Evolutionary conservation across 2,888 invertebrate species (phyloP).

Genomic region (Mesorhabditis spiculigera): DNA sequence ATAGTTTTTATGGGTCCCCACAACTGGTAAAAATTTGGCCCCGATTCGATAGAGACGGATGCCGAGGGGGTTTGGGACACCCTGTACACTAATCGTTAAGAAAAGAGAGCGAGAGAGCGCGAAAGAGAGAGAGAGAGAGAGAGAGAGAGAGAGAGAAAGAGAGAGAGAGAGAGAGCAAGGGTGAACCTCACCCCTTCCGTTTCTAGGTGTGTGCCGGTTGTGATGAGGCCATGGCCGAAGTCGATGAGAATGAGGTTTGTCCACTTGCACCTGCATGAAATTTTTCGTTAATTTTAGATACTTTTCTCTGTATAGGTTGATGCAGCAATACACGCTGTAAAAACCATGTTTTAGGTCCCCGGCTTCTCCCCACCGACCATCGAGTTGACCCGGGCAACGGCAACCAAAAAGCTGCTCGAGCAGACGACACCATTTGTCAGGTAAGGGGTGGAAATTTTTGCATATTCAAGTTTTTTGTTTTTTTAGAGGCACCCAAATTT

Average conservation of each 20-base stretch:
- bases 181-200: neutral
- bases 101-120: no score
- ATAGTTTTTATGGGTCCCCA: no score
- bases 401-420: conserved; percentile 54
- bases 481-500: neutral
- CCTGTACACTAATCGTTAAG: no score
- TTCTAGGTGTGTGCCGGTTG: conserved; percentile 27
- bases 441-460: neutral
- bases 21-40: no score
- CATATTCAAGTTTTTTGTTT: no score
- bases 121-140: no score
- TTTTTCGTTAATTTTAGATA: neutral
- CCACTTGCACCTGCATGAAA: neutral
- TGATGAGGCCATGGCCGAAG: conserved; percentile 29
- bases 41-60: no score
- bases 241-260: conserved; percentile 33
- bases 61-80: no score
- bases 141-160: no score
- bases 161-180: no score
- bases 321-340: no score
- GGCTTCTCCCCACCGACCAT: conserved; percentile 11
- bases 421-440: conserved; percentile 30
- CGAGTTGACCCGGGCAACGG: conserved; percentile 42
- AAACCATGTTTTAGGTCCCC: conserved; percentile 6
- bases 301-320: no score